These are phyloP conservation scores for Enteromius paludinosus DNA, from an alignment of 2,797 vertebrate species.

Conservation along the genomic window DNA sequence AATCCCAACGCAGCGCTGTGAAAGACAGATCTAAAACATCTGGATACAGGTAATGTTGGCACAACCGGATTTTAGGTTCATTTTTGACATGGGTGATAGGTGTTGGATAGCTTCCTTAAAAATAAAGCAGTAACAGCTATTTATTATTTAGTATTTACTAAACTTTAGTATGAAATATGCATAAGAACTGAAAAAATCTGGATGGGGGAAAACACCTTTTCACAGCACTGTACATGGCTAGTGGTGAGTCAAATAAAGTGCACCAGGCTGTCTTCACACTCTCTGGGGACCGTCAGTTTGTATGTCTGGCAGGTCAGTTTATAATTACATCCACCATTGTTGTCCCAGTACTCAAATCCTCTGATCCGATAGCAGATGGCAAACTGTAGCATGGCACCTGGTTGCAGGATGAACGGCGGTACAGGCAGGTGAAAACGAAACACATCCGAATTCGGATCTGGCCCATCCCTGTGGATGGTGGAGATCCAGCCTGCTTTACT, in stretches of 20 bases:
- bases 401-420: constrained; percentile 87
- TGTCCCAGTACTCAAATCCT: constrained; percentile 88
- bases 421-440: constrained; percentile 89
- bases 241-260: constrained; percentile 86
- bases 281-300: constrained; percentile 86
- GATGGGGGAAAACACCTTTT: neutral
- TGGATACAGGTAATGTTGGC: neutral
- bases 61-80: neutral
- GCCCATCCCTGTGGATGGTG: constrained; percentile 41
- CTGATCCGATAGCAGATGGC: constrained; percentile 84
- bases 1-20: neutral
- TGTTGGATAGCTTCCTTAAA: neutral
- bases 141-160: neutral
- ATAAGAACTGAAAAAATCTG: neutral
- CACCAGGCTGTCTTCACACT: constrained; percentile 92
- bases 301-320: constrained; percentile 87
- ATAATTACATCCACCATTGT: constrained; percentile 88
- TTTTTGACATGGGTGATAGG: neutral
- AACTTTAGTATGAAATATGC: neutral
- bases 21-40: neutral
- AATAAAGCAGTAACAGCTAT: neutral
- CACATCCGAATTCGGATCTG: constrained; percentile 73
- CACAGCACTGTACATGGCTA: neutral
- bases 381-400: constrained; percentile 86
- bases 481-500: constrained; percentile 81